A percentile compares a stretch with the other conserved stretches of the same genome.
phyloP scores from a whole-genome alignment of 2,797 vertebrate genomes.

The Semotilus atromaculatus region DNA sequence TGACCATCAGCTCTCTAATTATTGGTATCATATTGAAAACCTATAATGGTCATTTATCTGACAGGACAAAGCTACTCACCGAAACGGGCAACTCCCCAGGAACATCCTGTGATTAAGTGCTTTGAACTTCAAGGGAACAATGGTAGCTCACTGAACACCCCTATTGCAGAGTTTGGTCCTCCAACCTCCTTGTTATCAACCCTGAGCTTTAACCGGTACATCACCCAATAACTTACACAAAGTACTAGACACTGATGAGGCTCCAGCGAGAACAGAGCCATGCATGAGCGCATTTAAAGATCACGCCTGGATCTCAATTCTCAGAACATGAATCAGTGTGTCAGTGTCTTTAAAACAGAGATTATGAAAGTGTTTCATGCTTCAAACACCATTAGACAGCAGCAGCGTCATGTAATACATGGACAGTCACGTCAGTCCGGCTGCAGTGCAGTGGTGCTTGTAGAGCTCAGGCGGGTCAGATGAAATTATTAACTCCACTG shows the following conservation, averaged over 20 bases:
- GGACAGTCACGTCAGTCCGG: conserved; percentile 13
- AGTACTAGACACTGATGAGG: conserved; percentile 8
- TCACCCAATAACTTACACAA: conserved; percentile 6
- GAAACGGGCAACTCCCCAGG: not conserved
- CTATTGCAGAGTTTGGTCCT: not conserved
- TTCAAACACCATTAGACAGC: conserved; percentile 4
- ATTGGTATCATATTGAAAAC: not conserved
- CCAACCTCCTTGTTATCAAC: conserved; percentile 4
- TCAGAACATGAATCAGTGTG: not conserved
- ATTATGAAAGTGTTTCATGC: not conserved
- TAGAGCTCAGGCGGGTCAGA: conserved; percentile 36
- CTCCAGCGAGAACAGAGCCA: not conserved
- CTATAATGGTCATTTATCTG: not conserved
- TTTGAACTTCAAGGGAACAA: conserved; percentile 18
- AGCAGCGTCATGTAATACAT: conserved; percentile 32
- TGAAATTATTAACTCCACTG: conserved; percentile 51
- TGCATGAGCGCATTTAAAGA: not conserved
- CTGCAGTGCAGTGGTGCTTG: conserved; percentile 26
- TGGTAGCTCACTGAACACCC: not conserved
- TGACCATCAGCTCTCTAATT: not conserved
- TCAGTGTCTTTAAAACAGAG: not conserved
- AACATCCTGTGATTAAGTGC: not conserved
- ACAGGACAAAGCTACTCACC: not conserved
- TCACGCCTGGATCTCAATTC: not conserved
- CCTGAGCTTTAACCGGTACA: not conserved